phyloP scores from a whole-genome alignment of 2,113 vertebrate species.

The Xiphophorus maculatus region DNA sequence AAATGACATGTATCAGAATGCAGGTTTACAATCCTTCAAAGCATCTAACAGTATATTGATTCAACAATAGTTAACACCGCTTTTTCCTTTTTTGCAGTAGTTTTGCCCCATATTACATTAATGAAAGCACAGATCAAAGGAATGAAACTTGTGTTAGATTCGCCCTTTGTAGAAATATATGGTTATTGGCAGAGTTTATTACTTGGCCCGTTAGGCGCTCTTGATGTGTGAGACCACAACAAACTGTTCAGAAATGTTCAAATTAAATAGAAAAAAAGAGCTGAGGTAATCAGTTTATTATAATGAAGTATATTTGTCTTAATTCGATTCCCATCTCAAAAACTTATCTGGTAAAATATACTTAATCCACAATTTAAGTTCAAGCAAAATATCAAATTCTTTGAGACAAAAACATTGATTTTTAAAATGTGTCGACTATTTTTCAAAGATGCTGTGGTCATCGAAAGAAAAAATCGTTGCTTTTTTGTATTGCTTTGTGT shows the following conservation, averaged over 20 bases:
- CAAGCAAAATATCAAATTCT: not conserved
- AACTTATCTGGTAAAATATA: not conserved
- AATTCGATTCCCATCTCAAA: not conserved
- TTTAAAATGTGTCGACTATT: not conserved
- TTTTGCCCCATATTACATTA: constrained; percentile 12
- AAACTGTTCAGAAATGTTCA: constrained; percentile 10
- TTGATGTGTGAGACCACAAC: constrained; percentile 24
- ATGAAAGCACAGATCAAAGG: constrained; percentile 51
- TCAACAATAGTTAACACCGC: not conserved
- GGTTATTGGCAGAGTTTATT: constrained; percentile 28
- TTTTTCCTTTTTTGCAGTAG: too few relatives aligned
- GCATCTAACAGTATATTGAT: not conserved
- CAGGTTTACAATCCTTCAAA: not conserved
- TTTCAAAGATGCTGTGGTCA: not conserved
- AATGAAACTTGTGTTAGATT: constrained; percentile 47
- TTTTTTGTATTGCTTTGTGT: not conserved
- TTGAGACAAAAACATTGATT: not conserved
- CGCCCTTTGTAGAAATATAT: constrained; percentile 14
- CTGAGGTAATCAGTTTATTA: not conserved
- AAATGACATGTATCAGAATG: not conserved
- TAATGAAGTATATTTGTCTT: not conserved
- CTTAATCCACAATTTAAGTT: not conserved
- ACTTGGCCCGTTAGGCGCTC: not conserved
- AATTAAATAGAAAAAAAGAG: too few relatives aligned
- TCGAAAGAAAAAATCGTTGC: not conserved